Conservation (phyloP, 2,888 invertebrate genomes). For the Trisateles emortualis region DNA sequence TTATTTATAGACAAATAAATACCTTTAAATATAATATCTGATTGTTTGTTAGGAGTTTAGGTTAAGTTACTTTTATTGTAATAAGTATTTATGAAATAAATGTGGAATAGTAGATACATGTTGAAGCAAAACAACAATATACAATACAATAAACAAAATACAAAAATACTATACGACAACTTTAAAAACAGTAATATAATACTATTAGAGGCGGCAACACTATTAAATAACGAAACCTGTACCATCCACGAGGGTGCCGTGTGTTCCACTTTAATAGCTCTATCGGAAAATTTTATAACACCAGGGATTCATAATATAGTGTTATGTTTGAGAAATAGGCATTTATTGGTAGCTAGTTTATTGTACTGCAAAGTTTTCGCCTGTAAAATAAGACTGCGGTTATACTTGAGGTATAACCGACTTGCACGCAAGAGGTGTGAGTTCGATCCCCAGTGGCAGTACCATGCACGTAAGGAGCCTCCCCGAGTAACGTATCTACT, state of each 20-base stretch:
- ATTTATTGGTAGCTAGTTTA: slow-evolving; percentile 40
- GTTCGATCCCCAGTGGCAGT: too few relatives aligned
- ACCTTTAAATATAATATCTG: too few relatives aligned
- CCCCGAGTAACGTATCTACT: too few relatives aligned
- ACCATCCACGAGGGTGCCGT: slow-evolving; percentile 28
- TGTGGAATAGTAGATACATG: neutral
- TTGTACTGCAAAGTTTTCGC: slow-evolving; percentile 31
- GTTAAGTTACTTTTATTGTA: too few relatives aligned
- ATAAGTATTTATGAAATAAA: too few relatives aligned
- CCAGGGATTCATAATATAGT: slow-evolving; percentile 32
- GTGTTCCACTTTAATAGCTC: slow-evolving; percentile 27
- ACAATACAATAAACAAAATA: neutral
- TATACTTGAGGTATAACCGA: too few relatives aligned
- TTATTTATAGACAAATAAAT: too few relatives aligned
- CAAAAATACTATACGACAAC: neutral
- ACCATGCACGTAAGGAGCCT: too few relatives aligned
- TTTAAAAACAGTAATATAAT: slow-evolving; percentile 17
- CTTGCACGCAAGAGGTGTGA: too few relatives aligned
- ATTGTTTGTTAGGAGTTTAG: too few relatives aligned
- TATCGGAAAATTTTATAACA: slow-evolving; percentile 39
- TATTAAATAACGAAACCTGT: slow-evolving; percentile 26
- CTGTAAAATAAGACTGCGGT: neutral
- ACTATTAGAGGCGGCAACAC: slow-evolving; percentile 15
- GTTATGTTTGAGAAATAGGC: slow-evolving; percentile 42
- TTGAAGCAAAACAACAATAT: neutral